A percentile compares a stretch with the other conserved stretches of the same genome.
phyloP scores from a whole-genome alignment of 2,113 vertebrate species.

The Oreochromis tanganicae region DNA sequence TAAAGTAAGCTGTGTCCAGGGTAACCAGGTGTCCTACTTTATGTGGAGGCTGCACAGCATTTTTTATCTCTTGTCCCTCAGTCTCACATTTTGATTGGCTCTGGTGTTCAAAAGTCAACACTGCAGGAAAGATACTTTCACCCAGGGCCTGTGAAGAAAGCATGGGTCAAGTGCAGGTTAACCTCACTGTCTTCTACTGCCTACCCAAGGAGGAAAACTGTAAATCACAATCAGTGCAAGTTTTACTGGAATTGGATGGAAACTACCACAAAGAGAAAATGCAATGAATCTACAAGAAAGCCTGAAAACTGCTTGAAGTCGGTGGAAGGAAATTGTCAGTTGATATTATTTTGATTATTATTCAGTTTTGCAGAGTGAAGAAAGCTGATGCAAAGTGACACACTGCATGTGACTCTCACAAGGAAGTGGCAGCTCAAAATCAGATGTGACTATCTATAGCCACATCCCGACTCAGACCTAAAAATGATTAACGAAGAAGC shows the following conservation, averaged over 20 bases:
- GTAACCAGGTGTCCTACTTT: not conserved
- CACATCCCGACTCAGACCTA: not conserved
- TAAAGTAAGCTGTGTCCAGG: not conserved
- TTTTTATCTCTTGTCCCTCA: not conserved
- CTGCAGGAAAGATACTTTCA: not conserved
- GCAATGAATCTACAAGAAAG: not conserved
- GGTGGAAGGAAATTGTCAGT: not conserved
- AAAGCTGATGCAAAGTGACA: not conserved
- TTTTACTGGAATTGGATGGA: not conserved
- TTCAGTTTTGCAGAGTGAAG: not conserved
- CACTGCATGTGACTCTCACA: not conserved
- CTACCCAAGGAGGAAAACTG: not conserved
- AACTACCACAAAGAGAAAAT: not conserved
- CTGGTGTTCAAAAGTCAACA: not conserved
- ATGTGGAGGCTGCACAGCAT: not conserved
- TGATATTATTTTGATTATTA: not conserved
- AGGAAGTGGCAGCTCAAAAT: not conserved
- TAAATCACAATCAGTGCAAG: not conserved
- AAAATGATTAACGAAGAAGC: rapidly evolving
- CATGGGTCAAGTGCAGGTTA: not conserved
- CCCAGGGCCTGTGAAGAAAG: not conserved
- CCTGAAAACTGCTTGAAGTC: not conserved
- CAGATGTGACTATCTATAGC: not conserved
- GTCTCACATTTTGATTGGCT: not conserved
- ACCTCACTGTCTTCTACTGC: not conserved